Percentiles rank a stretch among this genome's conserved stretches.
These are phyloP conservation scores for Porites lutea DNA, from an alignment of 64 coral and sea anemone species.

Conservation along the genomic window DNA sequence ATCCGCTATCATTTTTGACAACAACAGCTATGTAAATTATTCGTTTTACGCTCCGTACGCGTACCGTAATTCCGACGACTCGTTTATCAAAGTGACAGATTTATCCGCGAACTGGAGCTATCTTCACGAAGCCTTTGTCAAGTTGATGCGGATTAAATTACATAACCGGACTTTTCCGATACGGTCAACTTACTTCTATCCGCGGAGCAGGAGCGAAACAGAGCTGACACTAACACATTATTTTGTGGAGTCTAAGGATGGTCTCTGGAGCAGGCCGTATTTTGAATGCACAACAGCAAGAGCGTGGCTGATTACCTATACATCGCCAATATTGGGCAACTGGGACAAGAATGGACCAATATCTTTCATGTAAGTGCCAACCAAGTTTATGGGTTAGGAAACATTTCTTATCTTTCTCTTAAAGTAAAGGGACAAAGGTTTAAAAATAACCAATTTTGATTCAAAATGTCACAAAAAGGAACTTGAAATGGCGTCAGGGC, in stretches of 20 bases:
- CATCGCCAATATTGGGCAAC: slow-evolving; percentile 82
- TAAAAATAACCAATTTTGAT: too few species aligned
- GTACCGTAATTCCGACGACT: slow-evolving; percentile 72
- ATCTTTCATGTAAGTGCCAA: slow-evolving; percentile 84
- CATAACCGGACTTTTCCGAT: slow-evolving; percentile 62
- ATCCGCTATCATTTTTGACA: slow-evolving; percentile 84
- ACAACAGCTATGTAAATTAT: slow-evolving; percentile 69
- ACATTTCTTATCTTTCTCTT: too few species aligned
- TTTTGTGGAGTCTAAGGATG: slow-evolving; percentile 85
- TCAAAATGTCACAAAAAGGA: too few species aligned
- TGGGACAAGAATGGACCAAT: slow-evolving; percentile 41
- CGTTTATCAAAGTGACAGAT: slow-evolving; percentile 88
- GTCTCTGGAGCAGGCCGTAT: slow-evolving; percentile 85
- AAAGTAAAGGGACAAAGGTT: too few species aligned
- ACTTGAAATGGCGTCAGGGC: too few species aligned
- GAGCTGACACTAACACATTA: slow-evolving; percentile 48
- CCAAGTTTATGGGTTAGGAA: background rate
- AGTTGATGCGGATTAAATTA: slow-evolving; percentile 67
- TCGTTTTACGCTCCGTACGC: slow-evolving; percentile 85
- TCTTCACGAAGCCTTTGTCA: slow-evolving; percentile 79
- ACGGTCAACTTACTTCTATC: slow-evolving; percentile 72
- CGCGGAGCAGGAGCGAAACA: slow-evolving; percentile 15
- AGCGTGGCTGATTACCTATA: slow-evolving; percentile 80
- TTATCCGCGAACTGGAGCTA: slow-evolving; percentile 87
- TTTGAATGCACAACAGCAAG: slow-evolving; percentile 81